Evolutionary conservation across 2,113 vertebrate genomes (phyloP).

Genomic region (Anolis carolinensis): DNA sequence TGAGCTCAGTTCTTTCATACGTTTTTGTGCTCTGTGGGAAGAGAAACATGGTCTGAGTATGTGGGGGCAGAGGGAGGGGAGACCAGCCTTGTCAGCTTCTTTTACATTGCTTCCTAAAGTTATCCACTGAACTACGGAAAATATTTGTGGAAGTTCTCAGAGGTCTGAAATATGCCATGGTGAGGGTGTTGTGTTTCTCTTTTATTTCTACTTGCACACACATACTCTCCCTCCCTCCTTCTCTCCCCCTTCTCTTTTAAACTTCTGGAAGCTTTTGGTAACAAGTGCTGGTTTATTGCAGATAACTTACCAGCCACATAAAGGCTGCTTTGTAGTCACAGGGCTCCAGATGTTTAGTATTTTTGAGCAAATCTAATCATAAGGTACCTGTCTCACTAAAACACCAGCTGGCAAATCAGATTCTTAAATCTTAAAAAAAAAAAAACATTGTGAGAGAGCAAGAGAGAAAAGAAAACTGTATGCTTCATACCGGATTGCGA

Average conservation of each 20-base stretch:
- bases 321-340: constrained; percentile 67
- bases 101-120: background rate
- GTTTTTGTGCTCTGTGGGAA: background rate
- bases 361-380: constrained; percentile 37
- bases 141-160: fast-evolving
- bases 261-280: constrained; percentile 11
- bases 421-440: background rate
- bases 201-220: background rate
- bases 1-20: background rate
- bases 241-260: background rate
- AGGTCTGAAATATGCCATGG: background rate
- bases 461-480: background rate
- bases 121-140: fast-evolving
- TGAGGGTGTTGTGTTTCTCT: background rate
- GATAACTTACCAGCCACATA: constrained; percentile 60
- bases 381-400: constrained; percentile 58
- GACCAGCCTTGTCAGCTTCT: background rate
- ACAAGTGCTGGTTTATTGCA: constrained; percentile 58
- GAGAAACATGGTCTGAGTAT: too few species aligned
- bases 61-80: background rate
- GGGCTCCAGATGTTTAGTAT: constrained; percentile 75
- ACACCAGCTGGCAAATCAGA: constrained; percentile 46
- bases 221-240: background rate
- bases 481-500: background rate
- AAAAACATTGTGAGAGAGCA: background rate